These are phyloP conservation scores for Leucozona laternaria DNA, from an alignment of 2,888 invertebrate species.

Conservation along the genomic window DNA sequence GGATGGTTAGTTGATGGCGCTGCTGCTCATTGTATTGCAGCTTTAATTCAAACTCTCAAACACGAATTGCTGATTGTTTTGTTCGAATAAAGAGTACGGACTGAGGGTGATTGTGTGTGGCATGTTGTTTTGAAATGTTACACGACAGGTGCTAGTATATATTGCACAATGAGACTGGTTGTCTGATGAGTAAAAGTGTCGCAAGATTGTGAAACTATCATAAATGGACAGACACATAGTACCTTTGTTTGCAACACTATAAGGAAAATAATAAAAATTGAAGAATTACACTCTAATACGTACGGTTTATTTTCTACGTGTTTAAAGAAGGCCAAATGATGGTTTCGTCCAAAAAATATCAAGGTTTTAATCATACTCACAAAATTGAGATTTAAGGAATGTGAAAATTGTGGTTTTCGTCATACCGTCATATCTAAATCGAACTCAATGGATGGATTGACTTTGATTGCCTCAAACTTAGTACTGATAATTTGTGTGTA, in stretches of 20 bases:
- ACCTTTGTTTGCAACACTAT: not conserved
- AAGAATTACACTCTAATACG: not conserved
- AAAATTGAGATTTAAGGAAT: too few relatives aligned
- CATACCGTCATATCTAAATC: too few relatives aligned
- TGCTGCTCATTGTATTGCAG: slow-evolving; percentile 52
- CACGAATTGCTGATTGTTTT: slow-evolving; percentile 5
- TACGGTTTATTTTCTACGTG: too few relatives aligned
- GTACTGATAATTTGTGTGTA: too few relatives aligned
- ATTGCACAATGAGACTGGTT: not conserved
- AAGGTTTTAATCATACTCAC: too few relatives aligned
- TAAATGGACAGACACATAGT: too few relatives aligned
- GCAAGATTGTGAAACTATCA: not conserved
- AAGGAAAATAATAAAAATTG: not conserved
- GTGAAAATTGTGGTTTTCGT: too few relatives aligned
- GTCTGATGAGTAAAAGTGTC: not conserved
- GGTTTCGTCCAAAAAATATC: too few relatives aligned
- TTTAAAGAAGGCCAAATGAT: too few relatives aligned
- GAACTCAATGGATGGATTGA: too few relatives aligned
- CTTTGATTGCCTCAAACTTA: too few relatives aligned
- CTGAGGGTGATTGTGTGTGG: slow-evolving; percentile 31
- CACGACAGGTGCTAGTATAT: slow-evolving; percentile 24
- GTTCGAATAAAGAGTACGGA: slow-evolving; percentile 27
- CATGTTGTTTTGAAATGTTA: slow-evolving; percentile 36
- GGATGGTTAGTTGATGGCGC: slow-evolving; percentile 43
- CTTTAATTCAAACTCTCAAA: slow-evolving; percentile 30